phyloP scores from a whole-genome alignment of 1,140 invertebrate genomes.

The Diachasma alloeum region DNA sequence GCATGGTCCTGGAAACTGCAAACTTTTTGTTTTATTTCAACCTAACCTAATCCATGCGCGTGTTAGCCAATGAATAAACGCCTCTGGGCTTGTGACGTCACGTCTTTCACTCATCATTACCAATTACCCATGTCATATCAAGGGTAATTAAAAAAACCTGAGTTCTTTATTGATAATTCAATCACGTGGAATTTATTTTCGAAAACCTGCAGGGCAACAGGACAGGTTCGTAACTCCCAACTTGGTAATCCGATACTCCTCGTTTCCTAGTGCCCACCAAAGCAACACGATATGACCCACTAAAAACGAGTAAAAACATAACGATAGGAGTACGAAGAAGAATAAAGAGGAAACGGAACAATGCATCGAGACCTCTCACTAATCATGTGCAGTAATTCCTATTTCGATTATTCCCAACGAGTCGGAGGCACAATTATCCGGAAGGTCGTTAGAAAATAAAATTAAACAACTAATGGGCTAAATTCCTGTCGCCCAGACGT shows the following conservation, averaged over 20 bases:
- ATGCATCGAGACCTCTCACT: not conserved
- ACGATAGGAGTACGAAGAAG: not conserved
- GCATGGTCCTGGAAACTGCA: too few species aligned
- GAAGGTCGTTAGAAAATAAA: not conserved
- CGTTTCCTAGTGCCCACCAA: not conserved
- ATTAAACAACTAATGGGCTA: not conserved
- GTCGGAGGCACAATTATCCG: too few species aligned
- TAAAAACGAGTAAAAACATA: too few species aligned
- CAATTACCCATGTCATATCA: too few species aligned
- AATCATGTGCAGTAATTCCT: too few species aligned
- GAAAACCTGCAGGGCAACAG: not conserved
- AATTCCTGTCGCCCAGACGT: not conserved
- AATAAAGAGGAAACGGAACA: not conserved
- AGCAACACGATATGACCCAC: not conserved
- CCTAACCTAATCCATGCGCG: too few species aligned
- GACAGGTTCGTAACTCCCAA: not conserved
- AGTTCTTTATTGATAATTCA: not conserved
- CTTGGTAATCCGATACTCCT: not conserved
- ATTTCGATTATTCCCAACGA: too few species aligned
- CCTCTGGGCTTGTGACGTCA: too few species aligned
- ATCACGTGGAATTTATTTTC: not conserved
- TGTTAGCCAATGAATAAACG: too few species aligned
- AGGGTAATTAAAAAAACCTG: not conserved
- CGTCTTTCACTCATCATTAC: too few species aligned
- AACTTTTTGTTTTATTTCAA: too few species aligned